Percentiles rank a stretch among this genome's conserved stretches.
Conservation (phyloP, 2,797 vertebrate species). For the Crenuchus spilurus region DNA sequence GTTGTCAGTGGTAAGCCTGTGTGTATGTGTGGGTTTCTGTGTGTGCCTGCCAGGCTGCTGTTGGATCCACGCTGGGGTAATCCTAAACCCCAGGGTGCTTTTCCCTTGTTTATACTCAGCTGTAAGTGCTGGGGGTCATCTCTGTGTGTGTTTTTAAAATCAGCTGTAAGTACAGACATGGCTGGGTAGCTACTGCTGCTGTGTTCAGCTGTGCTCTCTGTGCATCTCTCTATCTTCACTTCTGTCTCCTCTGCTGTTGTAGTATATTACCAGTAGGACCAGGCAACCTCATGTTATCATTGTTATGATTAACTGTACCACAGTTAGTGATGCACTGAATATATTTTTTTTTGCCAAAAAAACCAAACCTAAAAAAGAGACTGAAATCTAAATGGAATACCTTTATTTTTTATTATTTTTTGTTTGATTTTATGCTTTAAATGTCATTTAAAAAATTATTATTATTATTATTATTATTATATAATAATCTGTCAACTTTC, state of each 20-base stretch:
- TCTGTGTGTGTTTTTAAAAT: not conserved
- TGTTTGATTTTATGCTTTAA: too few species aligned
- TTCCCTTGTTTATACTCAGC: conserved; percentile 42
- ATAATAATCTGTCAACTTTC: too few species aligned
- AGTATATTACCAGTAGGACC: not conserved
- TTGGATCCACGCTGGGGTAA: conserved; percentile 58
- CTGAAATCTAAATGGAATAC: too few species aligned
- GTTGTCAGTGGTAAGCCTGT: conserved; percentile 5
- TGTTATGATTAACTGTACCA: too few species aligned
- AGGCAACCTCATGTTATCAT: too few species aligned
- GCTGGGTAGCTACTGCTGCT: conserved; percentile 22
- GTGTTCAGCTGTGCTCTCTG: conserved; percentile 26
- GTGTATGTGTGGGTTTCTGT: conserved; percentile 58
- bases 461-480: too few species aligned
- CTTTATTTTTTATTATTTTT: too few species aligned
- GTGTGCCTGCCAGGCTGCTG: conserved; percentile 19
- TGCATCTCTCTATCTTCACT: not conserved
- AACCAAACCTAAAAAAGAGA: too few species aligned
- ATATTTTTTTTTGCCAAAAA: too few species aligned
- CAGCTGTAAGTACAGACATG: not conserved
- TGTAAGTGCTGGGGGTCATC: conserved; percentile 21
- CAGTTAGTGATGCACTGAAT: too few species aligned
- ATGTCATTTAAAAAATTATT: too few species aligned
- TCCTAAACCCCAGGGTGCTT: conserved; percentile 61
- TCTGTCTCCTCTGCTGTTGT: not conserved